phyloP scores from a whole-genome alignment of 2,113 vertebrate species.

The Scolopax mira region DNA sequence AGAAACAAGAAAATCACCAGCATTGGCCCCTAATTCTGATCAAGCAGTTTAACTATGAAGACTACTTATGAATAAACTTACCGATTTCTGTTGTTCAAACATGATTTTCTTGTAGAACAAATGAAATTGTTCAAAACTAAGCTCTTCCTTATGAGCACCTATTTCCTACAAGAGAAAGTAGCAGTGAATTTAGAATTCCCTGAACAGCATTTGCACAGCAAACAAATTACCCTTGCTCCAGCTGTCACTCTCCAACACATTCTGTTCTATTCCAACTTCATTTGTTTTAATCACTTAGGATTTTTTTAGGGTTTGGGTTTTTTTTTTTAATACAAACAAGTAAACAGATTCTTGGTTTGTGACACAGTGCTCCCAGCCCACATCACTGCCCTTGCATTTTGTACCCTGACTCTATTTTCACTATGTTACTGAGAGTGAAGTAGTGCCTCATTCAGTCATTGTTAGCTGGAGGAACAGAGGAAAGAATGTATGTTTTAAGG shows the following conservation, averaged over 20 bases:
- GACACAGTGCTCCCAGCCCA: neutral
- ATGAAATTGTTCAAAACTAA: conserved; percentile 95
- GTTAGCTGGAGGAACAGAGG: neutral
- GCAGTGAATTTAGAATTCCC: neutral
- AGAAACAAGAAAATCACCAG: neutral
- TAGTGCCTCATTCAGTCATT: neutral
- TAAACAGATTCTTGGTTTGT: neutral
- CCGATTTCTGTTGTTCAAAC: conserved; percentile 93
- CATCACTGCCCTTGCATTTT: neutral
- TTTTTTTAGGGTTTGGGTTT: neutral
- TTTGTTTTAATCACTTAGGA: neutral
- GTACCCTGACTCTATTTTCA: neutral
- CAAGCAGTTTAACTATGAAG: neutral
- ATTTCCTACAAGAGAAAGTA: conserved; percentile 79
- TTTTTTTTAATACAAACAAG: neutral
- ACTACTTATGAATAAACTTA: conserved; percentile 59
- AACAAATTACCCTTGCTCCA: neutral
- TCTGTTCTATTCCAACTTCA: neutral
- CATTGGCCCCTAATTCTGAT: neutral
- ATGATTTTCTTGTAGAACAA: conserved; percentile 95
- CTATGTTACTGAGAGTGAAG: neutral
- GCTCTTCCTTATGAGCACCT: conserved; percentile 86
- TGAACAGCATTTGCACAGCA: neutral
- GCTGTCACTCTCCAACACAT: neutral
- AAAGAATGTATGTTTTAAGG: neutral